Base-by-base conservation (phyloP, 2,113 vertebrate species). In the Galemys pyrenaicus region DNA sequence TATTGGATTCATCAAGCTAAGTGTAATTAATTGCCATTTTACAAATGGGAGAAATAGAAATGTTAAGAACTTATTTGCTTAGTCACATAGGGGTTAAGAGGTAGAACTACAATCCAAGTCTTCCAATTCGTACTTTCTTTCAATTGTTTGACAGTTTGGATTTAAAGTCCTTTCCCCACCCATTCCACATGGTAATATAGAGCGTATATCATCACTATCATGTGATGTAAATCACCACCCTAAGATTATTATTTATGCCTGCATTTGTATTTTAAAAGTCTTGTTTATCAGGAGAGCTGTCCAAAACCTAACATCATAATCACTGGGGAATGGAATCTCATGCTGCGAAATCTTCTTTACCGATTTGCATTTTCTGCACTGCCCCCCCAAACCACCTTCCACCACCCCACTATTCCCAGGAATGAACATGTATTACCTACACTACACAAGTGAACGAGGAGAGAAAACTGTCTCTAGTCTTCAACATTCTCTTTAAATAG, bases 91-190 rank as follows among this genome's bases (percentile, higher is more conserved):
- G 11, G 26, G 68, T 58, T 62, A 78, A 15, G 32, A 84, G 56
- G 26, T 87, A 17, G 58, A 90, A 77, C 41, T 68, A 60, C 87
- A 90, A 95, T 67, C 11, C 49, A 89, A 73, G 44, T 58, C 35
- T 71, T n/a, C 28, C 24, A 30, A 49, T 68, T 90, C 82, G 5
- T 83, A 19, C 58, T 95, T 89, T 91, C 70, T 87, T 93, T 90
- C 51, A 87, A 41, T 3, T 81, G 20, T 64, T 44, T 20, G 44
- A 75, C 19, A 79, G 77, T 41, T 65, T 70, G 39, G 58, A n/a
- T 56, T 56, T 58, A 84, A 91, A 94, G 60, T 56, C 13, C 22
- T 77, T 17, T 83, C 64, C 41, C 37, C 9, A 71, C 2, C 20
- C 28, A 92, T 10, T 77, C 11, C 37, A 37, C 10, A 28, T 46